phyloP scores from a whole-genome alignment of 1,140 invertebrate species.

The Carposina sasakii region DNA sequence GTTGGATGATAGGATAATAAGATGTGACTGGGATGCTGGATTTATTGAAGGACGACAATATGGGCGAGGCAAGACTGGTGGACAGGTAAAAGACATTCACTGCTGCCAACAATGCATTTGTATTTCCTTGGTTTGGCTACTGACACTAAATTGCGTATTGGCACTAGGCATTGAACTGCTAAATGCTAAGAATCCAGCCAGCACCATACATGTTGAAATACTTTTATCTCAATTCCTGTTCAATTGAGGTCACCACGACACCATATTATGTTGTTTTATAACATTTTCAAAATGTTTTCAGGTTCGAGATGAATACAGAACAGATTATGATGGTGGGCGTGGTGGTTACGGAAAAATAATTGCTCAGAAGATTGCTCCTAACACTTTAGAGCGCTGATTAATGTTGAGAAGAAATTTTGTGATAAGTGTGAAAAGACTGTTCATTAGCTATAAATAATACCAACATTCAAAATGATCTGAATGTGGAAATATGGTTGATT shows the following conservation, averaged over 20 bases:
- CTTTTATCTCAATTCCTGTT: too few relatives aligned
- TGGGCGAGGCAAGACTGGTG: constrained; percentile 98
- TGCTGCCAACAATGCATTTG: not conserved
- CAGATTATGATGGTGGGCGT: constrained; percentile 96
- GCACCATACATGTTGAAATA: too few relatives aligned
- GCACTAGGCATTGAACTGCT: too few relatives aligned
- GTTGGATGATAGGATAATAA: constrained; percentile 96
- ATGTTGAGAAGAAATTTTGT: constrained; percentile 11
- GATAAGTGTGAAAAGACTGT: constrained; percentile 40
- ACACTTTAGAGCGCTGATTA: constrained; percentile 67
- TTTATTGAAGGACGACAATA: constrained; percentile 99
- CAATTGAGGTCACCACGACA: too few relatives aligned
- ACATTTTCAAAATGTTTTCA: too few relatives aligned
- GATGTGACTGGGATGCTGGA: constrained; percentile 99
- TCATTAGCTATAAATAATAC: not conserved
- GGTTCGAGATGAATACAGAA: constrained; percentile 98
- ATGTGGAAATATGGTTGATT: too few relatives aligned
- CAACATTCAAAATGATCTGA: constrained; percentile 3
- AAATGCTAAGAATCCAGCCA: too few relatives aligned
- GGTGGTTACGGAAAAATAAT: constrained; percentile 98
- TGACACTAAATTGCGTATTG: too few relatives aligned
- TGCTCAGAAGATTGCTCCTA: constrained; percentile 83
- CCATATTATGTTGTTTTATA: too few relatives aligned
- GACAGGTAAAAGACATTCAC: constrained; percentile 81
- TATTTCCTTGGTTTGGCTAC: constrained; percentile 4